Conservation (phyloP, 2,888 invertebrate genomes). For the Coenonympha glycerion region DNA sequence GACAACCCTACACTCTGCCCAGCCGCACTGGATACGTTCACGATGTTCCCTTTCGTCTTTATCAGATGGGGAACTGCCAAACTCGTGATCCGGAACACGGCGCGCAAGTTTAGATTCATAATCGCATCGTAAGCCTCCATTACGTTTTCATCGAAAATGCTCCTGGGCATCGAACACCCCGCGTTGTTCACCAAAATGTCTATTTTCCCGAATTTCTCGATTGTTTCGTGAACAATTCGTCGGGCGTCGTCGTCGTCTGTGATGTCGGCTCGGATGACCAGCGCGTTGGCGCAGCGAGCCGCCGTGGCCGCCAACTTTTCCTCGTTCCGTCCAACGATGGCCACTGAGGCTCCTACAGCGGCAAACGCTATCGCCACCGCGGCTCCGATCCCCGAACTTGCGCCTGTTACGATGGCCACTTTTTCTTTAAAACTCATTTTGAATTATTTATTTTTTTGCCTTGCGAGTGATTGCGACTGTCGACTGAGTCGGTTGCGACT, state of each 20-base stretch:
- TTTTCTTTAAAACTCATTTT: conserved; percentile 2
- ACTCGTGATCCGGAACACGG: background rate
- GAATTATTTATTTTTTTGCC: no score
- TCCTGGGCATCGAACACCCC: background rate
- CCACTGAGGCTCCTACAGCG: conserved; percentile 3
- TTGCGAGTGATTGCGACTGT: no score
- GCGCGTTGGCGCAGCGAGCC: background rate
- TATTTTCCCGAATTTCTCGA: background rate
- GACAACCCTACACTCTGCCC: background rate
- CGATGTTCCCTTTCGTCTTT: conserved; percentile 3
- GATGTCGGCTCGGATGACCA: background rate
- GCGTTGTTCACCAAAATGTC: conserved; percentile 4
- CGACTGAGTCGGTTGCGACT: no score
- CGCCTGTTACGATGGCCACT: conserved; percentile 2
- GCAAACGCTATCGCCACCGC: conserved; percentile 4
- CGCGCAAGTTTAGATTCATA: conserved; percentile 3
- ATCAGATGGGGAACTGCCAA: conserved; percentile 1
- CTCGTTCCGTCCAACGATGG: conserved; percentile 1
- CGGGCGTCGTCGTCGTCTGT: background rate
- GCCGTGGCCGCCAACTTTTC: background rate
- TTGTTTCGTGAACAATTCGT: background rate
- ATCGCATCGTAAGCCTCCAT: conserved; percentile 1
- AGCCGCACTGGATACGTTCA: background rate
- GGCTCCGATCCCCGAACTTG: background rate
- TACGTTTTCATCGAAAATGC: conserved; percentile 1